These are phyloP conservation scores for Nematostella vectensis DNA, from an alignment of 92 coral and sea anemone species.

Conservation along the genomic window DNA sequence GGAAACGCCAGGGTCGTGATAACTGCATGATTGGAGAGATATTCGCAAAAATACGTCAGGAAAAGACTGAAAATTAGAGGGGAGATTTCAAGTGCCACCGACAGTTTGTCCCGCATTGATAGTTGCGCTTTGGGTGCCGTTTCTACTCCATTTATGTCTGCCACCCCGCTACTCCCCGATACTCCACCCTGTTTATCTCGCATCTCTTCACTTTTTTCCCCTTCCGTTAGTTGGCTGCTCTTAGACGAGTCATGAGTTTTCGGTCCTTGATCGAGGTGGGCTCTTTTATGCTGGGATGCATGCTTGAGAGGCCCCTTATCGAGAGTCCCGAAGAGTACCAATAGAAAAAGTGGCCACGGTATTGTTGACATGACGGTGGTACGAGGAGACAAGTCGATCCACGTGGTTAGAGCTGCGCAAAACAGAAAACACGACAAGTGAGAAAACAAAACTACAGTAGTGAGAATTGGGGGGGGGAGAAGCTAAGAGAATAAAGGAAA, in stretches of 20 bases:
- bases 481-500: no score
- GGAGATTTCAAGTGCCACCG: slow-evolving; percentile 34
- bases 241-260: no score
- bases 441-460: no score
- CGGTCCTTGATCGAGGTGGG: no score
- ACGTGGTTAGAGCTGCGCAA: slow-evolving; percentile 28
- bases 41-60: slow-evolving; percentile 70
- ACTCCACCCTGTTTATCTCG: no score
- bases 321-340: slow-evolving; percentile 35
- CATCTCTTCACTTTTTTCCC: no score
- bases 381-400: slow-evolving; percentile 51
- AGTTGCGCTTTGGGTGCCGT: slow-evolving; percentile 4
- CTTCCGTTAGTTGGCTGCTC: no score
- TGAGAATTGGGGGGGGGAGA: no score
- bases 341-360: slow-evolving; percentile 50
- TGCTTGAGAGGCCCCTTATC: slow-evolving; percentile 33
- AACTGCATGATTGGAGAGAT: slow-evolving; percentile 73
- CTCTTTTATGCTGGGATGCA: no score
- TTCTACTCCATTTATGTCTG: not conserved
- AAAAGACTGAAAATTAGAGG: slow-evolving; percentile 64
- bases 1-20: slow-evolving; percentile 65
- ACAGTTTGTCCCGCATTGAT: slow-evolving; percentile 21
- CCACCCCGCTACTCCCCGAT: not conserved
- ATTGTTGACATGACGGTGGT: slow-evolving; percentile 35
- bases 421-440: no score